These are phyloP conservation scores for Lithophane leautieri DNA, from an alignment of 2,888 invertebrate genomes.

Conservation along the genomic window DNA sequence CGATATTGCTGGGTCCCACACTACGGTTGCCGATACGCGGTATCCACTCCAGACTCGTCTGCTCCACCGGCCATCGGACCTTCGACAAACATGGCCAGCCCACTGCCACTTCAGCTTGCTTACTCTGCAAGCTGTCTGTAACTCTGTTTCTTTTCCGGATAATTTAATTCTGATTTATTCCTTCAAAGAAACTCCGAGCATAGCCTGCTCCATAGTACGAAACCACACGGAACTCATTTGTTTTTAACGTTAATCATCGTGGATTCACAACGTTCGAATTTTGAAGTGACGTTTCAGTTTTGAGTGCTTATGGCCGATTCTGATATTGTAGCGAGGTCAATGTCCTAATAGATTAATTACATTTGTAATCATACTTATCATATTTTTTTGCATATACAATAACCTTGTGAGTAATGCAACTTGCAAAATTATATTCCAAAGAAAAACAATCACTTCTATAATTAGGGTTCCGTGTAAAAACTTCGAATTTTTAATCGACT, in stretches of 20 bases:
- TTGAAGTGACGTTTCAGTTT: no score
- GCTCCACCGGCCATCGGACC: neutral
- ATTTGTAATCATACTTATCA: neutral
- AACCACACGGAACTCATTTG: neutral
- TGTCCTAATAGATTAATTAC: neutral
- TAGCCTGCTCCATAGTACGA: neutral
- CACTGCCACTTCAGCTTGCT: neutral
- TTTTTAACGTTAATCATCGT: no score
- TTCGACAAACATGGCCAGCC: neutral
- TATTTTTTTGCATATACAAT: neutral
- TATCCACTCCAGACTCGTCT: no score
- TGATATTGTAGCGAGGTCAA: conserved; percentile 23
- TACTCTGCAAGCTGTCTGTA: neutral
- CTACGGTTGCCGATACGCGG: no score
- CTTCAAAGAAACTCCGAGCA: neutral
- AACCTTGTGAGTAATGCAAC: conserved; percentile 34
- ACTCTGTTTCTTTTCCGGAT: neutral
- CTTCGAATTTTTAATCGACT: no score
- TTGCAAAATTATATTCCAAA: conserved; percentile 14
- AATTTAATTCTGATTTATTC: neutral
- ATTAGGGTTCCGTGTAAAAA: conserved; percentile 1
- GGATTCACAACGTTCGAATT: no score
- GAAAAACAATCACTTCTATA: conserved; percentile 32
- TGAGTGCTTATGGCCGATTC: neutral
- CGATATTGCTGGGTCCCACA: no score